phyloP scores from a whole-genome alignment of 2,113 vertebrate genomes.

The Paracanthobrama guichenoti region DNA sequence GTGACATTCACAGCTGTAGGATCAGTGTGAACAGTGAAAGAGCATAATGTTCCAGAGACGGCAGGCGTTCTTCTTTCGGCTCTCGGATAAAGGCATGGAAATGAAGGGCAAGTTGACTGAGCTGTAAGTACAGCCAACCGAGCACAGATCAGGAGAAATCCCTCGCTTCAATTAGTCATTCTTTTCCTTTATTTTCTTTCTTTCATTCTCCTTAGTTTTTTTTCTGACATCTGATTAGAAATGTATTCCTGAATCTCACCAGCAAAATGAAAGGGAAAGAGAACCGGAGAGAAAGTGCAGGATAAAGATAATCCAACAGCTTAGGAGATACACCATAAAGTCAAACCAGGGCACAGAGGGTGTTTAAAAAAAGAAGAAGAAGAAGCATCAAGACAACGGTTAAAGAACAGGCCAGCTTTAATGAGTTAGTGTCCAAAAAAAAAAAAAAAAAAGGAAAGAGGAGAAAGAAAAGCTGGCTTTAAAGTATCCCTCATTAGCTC shows the following conservation, averaged over 20 bases:
- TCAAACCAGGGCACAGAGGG: slow-evolving; percentile 51
- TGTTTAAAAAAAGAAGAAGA: slow-evolving; percentile 13
- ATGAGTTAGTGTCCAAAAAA: slow-evolving; percentile 35
- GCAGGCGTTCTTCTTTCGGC: slow-evolving; percentile 46
- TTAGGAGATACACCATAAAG: slow-evolving; percentile 55
- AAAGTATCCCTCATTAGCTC: slow-evolving; percentile 36
- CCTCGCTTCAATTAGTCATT: slow-evolving; percentile 59
- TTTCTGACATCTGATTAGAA: slow-evolving; percentile 59
- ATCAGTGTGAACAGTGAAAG: slow-evolving; percentile 44
- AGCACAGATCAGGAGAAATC: slow-evolving; percentile 61
- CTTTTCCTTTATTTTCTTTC: slow-evolving; percentile 49
- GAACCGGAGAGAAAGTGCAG: slow-evolving; percentile 14
- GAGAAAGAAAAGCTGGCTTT: slow-evolving; percentile 34
- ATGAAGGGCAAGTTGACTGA: slow-evolving; percentile 52
- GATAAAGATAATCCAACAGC: slow-evolving; percentile 56
- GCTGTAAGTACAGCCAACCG: slow-evolving; percentile 51
- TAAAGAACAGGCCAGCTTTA: slow-evolving; percentile 43
- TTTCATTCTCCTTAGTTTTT: slow-evolving; percentile 5
- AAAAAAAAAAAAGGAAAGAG: slow-evolving; percentile 23
- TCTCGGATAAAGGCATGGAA: slow-evolving; percentile 54
- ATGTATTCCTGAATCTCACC: slow-evolving; percentile 50
- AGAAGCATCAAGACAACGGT: slow-evolving; percentile 35
- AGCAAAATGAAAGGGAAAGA: slow-evolving; percentile 34
- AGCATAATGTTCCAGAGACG: slow-evolving; percentile 42
- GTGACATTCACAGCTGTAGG: slow-evolving; percentile 39